A percentile compares a stretch with the other conserved stretches of the same genome.
phyloP scores from a whole-genome alignment of 2,888 invertebrate genomes.

The Harmothoe impar region DNA sequence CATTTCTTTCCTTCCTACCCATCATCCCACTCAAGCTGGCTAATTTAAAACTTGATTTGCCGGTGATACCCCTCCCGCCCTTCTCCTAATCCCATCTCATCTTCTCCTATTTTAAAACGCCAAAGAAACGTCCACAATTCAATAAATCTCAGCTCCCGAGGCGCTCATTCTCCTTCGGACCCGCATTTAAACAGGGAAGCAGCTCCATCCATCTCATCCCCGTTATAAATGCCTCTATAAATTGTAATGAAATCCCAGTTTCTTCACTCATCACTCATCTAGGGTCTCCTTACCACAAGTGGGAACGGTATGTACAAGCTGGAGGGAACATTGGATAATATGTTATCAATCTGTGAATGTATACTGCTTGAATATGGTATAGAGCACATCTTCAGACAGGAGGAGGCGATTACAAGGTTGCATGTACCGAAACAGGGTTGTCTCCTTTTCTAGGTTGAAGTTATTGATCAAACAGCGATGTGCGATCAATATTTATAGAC shows the following conservation, averaged over 20 bases:
- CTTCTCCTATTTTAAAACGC: neutral
- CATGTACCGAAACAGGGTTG: too few relatives aligned
- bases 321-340: neutral
- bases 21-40: neutral
- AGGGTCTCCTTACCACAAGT: neutral
- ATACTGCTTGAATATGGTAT: neutral
- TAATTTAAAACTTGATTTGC: conserved; percentile 16
- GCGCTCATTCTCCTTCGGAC: neutral
- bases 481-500: too few relatives aligned
- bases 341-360: neutral
- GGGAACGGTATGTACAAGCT: too few relatives aligned
- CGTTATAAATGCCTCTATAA: conserved; percentile 14
- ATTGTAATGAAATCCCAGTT: neutral
- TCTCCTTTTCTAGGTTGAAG: too few relatives aligned
- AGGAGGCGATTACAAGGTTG: too few relatives aligned
- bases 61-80: neutral
- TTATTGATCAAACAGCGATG: too few relatives aligned
- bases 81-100: neutral
- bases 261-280: conserved; percentile 6
- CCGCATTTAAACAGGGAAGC: neutral
- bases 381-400: neutral
- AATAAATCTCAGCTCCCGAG: conserved; percentile 18
- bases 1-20: neutral
- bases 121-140: conserved; percentile 1
- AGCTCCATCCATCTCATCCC: neutral